A percentile compares a stretch with the other conserved stretches of the same genome.
These are phyloP conservation scores for Dissostichus mawsoni DNA, from an alignment of 2,113 vertebrate species.

Conservation along the genomic window DNA sequence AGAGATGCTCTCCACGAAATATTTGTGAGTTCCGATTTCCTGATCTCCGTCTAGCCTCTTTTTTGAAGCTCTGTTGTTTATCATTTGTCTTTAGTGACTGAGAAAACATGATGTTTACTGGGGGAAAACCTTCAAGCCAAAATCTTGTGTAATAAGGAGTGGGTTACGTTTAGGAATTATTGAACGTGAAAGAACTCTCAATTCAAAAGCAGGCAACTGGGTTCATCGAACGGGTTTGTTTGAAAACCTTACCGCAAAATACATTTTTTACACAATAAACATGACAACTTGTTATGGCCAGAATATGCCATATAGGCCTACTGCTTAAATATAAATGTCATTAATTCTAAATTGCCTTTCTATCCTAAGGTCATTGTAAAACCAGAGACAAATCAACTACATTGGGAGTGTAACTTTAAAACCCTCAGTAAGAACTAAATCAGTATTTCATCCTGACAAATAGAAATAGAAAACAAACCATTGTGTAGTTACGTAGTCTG, in stretches of 20 bases:
- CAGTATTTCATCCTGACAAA: slow-evolving; percentile 14
- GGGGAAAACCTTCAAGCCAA: background rate
- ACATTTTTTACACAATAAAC: background rate
- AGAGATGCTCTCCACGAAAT: background rate
- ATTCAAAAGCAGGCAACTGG: background rate
- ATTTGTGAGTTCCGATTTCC: background rate
- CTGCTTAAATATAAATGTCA: background rate
- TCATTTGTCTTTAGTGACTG: slow-evolving; percentile 2
- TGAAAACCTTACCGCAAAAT: background rate
- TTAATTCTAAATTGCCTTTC: background rate
- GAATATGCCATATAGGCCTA: background rate
- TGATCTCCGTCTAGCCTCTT: background rate
- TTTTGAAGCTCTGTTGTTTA: slow-evolving; percentile 19
- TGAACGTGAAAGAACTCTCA: slow-evolving; percentile 12
- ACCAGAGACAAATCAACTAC: slow-evolving; percentile 14
- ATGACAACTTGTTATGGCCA: background rate
- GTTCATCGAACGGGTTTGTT: background rate
- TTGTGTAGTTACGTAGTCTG: slow-evolving; percentile 1
- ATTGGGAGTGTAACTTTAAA: slow-evolving; percentile 5
- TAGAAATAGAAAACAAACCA: background rate
- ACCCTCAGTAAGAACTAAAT: slow-evolving; percentile 22
- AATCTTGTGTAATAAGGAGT: background rate
- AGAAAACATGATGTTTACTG: slow-evolving; percentile 33
- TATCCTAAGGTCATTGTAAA: background rate
- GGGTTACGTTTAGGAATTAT: background rate